phyloP scores from a whole-genome alignment of 53 echinoderm and acorn worm species.

The Actinopyga echinites region DNA sequence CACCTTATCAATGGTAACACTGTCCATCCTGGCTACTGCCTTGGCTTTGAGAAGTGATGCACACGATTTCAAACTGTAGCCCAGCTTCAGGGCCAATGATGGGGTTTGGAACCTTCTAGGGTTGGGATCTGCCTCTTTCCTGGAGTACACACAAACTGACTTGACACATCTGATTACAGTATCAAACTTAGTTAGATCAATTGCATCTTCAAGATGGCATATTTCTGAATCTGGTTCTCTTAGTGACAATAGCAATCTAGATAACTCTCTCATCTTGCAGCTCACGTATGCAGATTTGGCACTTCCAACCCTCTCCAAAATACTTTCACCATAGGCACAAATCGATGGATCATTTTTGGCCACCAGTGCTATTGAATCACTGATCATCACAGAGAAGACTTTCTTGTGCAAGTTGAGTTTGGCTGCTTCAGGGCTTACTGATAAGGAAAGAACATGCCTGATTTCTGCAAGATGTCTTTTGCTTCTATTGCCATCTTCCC shows the following conservation, averaged over 20 bases:
- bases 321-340: background rate
- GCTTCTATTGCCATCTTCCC: background rate
- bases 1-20: background rate
- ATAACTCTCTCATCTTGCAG: background rate
- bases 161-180: background rate
- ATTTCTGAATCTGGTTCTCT: background rate
- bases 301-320: background rate
- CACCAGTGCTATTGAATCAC: background rate
- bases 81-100: conserved; percentile 1
- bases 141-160: background rate
- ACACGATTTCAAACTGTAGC: conserved; percentile 3
- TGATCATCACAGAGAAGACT: background rate
- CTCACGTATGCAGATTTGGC: background rate
- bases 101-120: background rate
- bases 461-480: conserved; percentile 1
- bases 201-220: background rate
- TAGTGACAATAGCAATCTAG: background rate
- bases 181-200: background rate
- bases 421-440: background rate
- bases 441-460: background rate
- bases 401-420: background rate
- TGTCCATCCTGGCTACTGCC: background rate
- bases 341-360: conserved; percentile 11
- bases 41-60: background rate
- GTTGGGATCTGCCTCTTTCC: background rate